A percentile compares a stretch with the other conserved stretches of the same genome.
Conservation (phyloP, 2,888 invertebrate species). For the Incurvaria masculella region DNA sequence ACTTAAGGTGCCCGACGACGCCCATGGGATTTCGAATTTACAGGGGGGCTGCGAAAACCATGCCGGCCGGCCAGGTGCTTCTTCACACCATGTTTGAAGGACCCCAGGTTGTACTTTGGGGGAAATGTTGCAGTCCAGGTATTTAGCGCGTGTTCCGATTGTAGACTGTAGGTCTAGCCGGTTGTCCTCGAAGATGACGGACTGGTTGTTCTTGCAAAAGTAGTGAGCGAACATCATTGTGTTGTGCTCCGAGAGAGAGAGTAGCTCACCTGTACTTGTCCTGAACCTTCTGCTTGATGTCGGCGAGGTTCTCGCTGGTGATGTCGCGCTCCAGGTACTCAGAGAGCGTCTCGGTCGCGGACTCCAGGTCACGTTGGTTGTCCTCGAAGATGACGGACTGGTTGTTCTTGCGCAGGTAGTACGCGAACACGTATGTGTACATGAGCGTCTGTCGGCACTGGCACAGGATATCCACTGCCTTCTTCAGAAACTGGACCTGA, state of each 20-base stretch:
- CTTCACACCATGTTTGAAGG: too few relatives aligned
- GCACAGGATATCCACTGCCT: conserved; percentile 95
- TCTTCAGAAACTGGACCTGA: conserved; percentile 94
- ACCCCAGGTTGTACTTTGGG: too few relatives aligned
- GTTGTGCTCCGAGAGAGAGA: conserved; percentile 59
- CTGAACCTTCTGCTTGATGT: conserved; percentile 98
- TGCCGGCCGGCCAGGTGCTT: too few relatives aligned
- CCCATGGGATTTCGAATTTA: too few relatives aligned
- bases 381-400: conserved; percentile 99
- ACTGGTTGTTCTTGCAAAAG: conserved; percentile 96
- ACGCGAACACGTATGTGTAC: conserved; percentile 99
- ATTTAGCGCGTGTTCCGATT: conserved; percentile 95
- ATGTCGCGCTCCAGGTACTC: conserved; percentile 98
- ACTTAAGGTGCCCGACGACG: too few relatives aligned
- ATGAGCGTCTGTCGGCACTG: conserved; percentile 97
- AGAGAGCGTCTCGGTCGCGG: conserved; percentile 94
- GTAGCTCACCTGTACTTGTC: conserved; percentile 87
- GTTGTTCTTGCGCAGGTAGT: conserved; percentile 96
- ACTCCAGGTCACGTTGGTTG: conserved; percentile 97
- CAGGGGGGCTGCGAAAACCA: too few relatives aligned
- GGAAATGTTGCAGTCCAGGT: conserved; percentile 97
- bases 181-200: conserved; percentile 98
- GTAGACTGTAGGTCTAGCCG: conserved; percentile 97
- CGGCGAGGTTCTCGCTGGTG: conserved; percentile 93
- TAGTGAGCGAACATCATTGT: conserved; percentile 99